These are phyloP conservation scores for Pocillopora grandis DNA, from an alignment of 92 coral and sea anemone genomes.

Conservation along the genomic window DNA sequence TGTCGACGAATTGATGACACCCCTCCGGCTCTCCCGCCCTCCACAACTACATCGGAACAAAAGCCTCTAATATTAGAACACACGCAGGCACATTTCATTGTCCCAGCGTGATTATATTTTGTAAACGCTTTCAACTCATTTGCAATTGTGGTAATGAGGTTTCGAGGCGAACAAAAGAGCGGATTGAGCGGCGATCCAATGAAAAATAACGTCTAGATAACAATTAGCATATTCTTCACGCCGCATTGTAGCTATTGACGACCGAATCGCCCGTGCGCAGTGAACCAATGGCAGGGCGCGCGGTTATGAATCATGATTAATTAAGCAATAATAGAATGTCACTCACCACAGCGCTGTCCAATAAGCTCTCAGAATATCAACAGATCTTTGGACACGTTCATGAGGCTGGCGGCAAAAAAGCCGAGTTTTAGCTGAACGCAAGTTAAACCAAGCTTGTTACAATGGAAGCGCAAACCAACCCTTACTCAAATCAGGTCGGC, in stretches of 20 bases:
- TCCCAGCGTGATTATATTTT: slow-evolving; percentile 81
- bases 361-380: slow-evolving; percentile 84
- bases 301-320: slow-evolving; percentile 91
- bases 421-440: slow-evolving; percentile 58
- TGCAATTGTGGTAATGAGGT: slow-evolving; percentile 99
- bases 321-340: slow-evolving; percentile 99
- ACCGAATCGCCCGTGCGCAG: slow-evolving; percentile 67
- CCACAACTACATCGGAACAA: slow-evolving; percentile 73
- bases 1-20: slow-evolving; percentile 54
- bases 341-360: slow-evolving; percentile 91
- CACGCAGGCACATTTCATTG: slow-evolving; percentile 71
- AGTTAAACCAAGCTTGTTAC: slow-evolving; percentile 52
- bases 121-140: slow-evolving; percentile 90
- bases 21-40: slow-evolving; percentile 67
- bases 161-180: slow-evolving; percentile 79
- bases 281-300: slow-evolving; percentile 76
- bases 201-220: slow-evolving; percentile 35
- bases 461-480: slow-evolving; percentile 93
- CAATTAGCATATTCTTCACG: slow-evolving; percentile 97
- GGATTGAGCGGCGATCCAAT: slow-evolving; percentile 76
- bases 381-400: slow-evolving; percentile 99
- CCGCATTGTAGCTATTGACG: slow-evolving; percentile 73
- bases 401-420: slow-evolving; percentile 97
- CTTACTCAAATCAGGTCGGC: slow-evolving; percentile 78
- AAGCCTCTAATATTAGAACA: slow-evolving; percentile 69